phyloP scores from a whole-genome alignment of 2,888 invertebrate genomes.

The Kryphioiulus occultus region DNA sequence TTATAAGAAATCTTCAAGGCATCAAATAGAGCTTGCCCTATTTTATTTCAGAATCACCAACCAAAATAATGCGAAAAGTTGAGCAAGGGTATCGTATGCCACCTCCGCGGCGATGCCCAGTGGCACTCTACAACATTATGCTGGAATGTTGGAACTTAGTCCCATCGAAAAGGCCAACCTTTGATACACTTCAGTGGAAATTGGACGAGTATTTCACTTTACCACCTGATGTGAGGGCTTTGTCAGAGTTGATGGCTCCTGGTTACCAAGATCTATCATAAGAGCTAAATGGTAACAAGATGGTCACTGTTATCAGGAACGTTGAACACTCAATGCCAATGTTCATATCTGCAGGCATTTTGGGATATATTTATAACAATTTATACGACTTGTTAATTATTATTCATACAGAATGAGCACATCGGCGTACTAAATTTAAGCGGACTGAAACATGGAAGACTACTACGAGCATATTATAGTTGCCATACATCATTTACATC shows the following conservation, averaged over 20 bases:
- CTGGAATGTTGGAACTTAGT: conserved; percentile 90
- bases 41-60: conserved; percentile 87
- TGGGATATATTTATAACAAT: too few relatives aligned
- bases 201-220: background rate
- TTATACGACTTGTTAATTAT: too few relatives aligned
- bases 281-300: background rate
- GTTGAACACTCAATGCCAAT: too few relatives aligned
- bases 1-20: background rate
- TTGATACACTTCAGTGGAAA: conserved; percentile 69
- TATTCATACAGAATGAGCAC: too few relatives aligned
- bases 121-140: conserved; percentile 97
- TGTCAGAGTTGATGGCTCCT: background rate
- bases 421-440: too few relatives aligned
- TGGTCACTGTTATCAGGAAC: too few relatives aligned
- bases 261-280: background rate
- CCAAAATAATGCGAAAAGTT: conserved; percentile 74
- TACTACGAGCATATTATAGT: too few relatives aligned
- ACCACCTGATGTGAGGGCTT: background rate
- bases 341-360: too few relatives aligned
- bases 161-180: conserved; percentile 97
- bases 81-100: conserved; percentile 99
- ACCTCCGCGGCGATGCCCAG: conserved; percentile 91
- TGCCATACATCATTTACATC: too few relatives aligned
- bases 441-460: too few relatives aligned
- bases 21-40: background rate